Evolutionary conservation across 2,113 vertebrate genomes (phyloP).

Genomic region (Periophthalmodon schlosseri): DNA sequence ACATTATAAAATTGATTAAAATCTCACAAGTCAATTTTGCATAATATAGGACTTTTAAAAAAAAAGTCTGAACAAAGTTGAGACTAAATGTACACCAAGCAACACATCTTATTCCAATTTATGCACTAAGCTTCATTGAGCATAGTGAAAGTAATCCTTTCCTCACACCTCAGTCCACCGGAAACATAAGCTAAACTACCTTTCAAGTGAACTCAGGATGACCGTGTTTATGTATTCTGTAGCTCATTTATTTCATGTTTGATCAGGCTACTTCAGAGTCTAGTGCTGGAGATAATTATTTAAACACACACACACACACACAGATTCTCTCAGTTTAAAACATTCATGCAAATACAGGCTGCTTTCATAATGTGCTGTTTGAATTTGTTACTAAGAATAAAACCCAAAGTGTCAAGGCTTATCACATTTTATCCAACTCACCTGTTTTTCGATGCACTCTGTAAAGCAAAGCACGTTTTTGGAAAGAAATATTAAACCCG

Average conservation of each 20-base stretch:
- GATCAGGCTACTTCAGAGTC: constrained; percentile 4
- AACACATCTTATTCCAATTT: neutral
- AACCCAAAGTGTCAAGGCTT: neutral
- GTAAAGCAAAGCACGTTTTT: neutral
- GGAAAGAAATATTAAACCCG: neutral
- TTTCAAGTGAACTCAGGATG: neutral
- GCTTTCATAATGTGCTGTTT: neutral
- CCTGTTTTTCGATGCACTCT: neutral
- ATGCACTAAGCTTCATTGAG: neutral
- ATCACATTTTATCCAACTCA: constrained; percentile 6
- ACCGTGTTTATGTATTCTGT: neutral
- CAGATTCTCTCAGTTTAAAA: neutral
- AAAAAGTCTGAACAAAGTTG: no score
- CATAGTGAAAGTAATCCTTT: neutral
- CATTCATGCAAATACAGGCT: neutral
- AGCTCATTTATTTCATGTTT: constrained; percentile 6
- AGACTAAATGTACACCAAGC: neutral
- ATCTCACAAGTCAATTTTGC: no score
- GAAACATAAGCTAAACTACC: neutral
- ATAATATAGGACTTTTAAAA: no score
- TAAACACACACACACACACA: neutral
- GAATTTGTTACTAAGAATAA: neutral
- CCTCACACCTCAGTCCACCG: neutral
- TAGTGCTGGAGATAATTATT: constrained; percentile 1
- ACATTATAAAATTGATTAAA: no score